Percentiles rank a stretch among this genome's conserved stretches.
Evolutionary conservation across 2,113 vertebrate genomes (phyloP).

Genomic region (Bujurquina vittata): DNA sequence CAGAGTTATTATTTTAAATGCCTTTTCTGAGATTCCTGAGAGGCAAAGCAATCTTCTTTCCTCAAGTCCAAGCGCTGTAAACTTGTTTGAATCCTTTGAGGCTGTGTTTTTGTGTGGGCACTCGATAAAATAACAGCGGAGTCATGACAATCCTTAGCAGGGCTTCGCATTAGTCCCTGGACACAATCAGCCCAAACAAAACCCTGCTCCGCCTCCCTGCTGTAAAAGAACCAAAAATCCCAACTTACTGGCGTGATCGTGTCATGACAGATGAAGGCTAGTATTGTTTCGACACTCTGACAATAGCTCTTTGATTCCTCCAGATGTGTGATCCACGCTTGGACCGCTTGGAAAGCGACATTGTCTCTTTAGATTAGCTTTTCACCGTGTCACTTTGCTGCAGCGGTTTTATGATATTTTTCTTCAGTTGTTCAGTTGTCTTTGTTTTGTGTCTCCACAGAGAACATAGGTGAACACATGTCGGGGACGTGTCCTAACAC

Average conservation of each 20-base stretch:
- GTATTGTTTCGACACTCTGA: slow-evolving; percentile 63
- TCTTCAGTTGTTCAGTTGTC: neutral
- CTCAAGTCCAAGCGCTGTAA: neutral
- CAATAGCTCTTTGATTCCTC: slow-evolving; percentile 65
- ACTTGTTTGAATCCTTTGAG: slow-evolving; percentile 14
- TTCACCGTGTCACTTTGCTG: neutral
- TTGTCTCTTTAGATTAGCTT: slow-evolving; percentile 32
- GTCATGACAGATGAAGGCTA: slow-evolving; percentile 60
- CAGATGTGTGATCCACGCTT: slow-evolving; percentile 52
- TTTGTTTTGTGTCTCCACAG: slow-evolving; percentile 16
- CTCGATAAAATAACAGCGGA: slow-evolving; percentile 38
- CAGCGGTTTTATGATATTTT: neutral
- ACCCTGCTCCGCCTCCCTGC: slow-evolving; percentile 37
- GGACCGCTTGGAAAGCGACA: slow-evolving; percentile 27
- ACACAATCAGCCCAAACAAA: slow-evolving; percentile 69
- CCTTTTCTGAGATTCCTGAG: slow-evolving; percentile 23
- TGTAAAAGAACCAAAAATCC: slow-evolving; percentile 42
- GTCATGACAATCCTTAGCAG: slow-evolving; percentile 34
- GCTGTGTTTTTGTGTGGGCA: neutral
- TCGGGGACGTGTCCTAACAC: neutral
- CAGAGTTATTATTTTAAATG: slow-evolving; percentile 41
- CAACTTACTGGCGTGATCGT: slow-evolving; percentile 40
- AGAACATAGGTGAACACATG: slow-evolving; percentile 39
- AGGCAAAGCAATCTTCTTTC: slow-evolving; percentile 4
- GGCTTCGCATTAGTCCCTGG: slow-evolving; percentile 33